Evolutionary conservation across 2,797 vertebrate species (phyloP).

Genomic region (Rallus crepitans): DNA sequence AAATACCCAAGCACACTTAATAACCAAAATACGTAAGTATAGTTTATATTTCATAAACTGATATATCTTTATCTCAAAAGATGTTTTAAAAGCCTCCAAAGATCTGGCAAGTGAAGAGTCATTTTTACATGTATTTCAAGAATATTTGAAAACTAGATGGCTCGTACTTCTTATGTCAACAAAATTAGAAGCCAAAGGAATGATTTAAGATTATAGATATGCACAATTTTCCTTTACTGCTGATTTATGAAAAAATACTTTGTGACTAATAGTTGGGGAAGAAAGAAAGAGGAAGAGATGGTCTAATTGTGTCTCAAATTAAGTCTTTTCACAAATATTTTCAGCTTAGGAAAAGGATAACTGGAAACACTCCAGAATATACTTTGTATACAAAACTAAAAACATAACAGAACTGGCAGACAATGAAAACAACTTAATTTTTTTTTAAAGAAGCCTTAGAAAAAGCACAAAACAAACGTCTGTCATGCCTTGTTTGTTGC

Average conservation of each 20-base stretch:
- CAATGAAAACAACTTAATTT: neutral
- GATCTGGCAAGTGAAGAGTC: neutral
- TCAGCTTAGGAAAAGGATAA: constrained; percentile 9
- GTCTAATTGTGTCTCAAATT: constrained; percentile 8
- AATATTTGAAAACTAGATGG: constrained; percentile 2
- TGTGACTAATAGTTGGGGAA: neutral
- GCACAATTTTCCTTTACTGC: neutral
- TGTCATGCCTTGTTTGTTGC: neutral
- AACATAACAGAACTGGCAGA: neutral
- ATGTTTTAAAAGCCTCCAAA: constrained; percentile 38
- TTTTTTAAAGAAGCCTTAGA: neutral
- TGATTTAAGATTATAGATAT: neutral
- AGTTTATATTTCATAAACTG: neutral
- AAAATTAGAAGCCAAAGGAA: constrained; percentile 17
- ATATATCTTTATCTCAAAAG: neutral
- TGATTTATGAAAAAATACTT: neutral
- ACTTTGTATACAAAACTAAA: neutral
- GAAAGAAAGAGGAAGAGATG: neutral
- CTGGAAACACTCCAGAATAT: constrained; percentile 3
- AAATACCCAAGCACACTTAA: neutral
- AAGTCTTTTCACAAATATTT: constrained; percentile 30
- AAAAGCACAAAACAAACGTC: neutral
- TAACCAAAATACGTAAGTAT: neutral
- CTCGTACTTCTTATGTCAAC: constrained; percentile 24
- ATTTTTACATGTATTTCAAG: constrained; percentile 3